These are phyloP conservation scores for Bombyx huttoni DNA, from an alignment of 2,888 invertebrate genomes.

Conservation along the genomic window DNA sequence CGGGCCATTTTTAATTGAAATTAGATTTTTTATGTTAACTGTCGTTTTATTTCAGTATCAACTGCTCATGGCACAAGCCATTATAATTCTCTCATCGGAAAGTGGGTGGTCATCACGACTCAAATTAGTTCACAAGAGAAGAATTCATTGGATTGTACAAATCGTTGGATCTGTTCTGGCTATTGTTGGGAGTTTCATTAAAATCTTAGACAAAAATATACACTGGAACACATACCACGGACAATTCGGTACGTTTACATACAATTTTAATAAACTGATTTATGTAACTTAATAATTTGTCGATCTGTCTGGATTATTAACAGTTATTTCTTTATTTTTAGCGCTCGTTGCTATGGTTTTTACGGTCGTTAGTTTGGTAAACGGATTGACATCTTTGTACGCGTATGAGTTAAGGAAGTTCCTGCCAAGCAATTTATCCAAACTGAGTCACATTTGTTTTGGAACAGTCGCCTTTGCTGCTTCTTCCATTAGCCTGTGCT, in stretches of 20 bases:
- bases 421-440: slow-evolving; percentile 22
- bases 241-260: slow-evolving; percentile 23
- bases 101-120: slow-evolving; percentile 44
- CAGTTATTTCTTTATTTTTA: slow-evolving; percentile 14
- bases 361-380: slow-evolving; percentile 23
- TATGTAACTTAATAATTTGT: not conserved
- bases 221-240: slow-evolving; percentile 45
- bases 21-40: not conserved
- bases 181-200: slow-evolving; percentile 37
- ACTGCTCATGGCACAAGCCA: slow-evolving; percentile 49
- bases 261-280: not conserved
- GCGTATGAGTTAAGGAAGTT: slow-evolving; percentile 22
- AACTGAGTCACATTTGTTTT: slow-evolving; percentile 30
- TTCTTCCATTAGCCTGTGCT: slow-evolving; percentile 30
- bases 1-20: too few relatives aligned
- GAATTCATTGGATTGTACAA: slow-evolving; percentile 46
- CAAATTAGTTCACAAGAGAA: slow-evolving; percentile 36
- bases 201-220: slow-evolving; percentile 25
- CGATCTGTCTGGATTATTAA: not conserved
- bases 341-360: slow-evolving; percentile 33
- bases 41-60: slow-evolving; percentile 36
- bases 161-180: slow-evolving; percentile 41
- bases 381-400: slow-evolving; percentile 29
- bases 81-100: slow-evolving; percentile 34
- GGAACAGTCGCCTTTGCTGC: slow-evolving; percentile 31